Evolutionary conservation across 2,797 vertebrate genomes (phyloP), one percentile per base, ranked within the genome.

Genomic region (Muscicapa comitata): DNA sequence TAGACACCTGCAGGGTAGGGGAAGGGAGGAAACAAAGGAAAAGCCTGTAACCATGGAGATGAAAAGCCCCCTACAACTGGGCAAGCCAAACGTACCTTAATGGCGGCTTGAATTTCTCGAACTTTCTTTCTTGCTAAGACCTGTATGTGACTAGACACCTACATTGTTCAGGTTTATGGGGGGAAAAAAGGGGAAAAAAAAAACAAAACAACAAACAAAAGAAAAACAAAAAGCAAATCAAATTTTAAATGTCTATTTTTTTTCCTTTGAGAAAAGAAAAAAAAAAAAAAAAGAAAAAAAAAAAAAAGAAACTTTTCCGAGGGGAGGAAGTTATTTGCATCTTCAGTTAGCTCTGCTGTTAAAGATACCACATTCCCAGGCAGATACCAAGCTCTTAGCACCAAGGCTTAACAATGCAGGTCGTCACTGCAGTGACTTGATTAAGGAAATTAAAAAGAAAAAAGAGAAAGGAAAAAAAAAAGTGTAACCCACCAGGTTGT

Each of bases 71-170:
- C 99, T 98, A 98, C 98, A 99, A 99, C 98, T 98, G 99, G 99
- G 99, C 98, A 99, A 99, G 99, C 98, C 98, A 99, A 99, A 99
- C 99, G 98, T 99, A 99, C 99, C 99, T 99, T 99, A 99, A 99
- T 99, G 99, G 99, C 99, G 98, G 99, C 99, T 99, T 99, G 99
- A 98, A 99, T 99, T 99, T 99, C 99, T 98, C 99, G 99, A 99
- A 99, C 99, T 99, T 99, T 99, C 99, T 99, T 99, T 99, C 99
- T 99, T 99, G 99, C 99, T 99, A 99, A 99, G 99, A 99, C 99
- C 99, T 99, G 99, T 99, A 99, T 99, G 99, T 99, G 99, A 99
- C 99, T 99, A 99, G 99, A 99, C 99, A 99, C 99, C 99, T 99
- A 99, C 98, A 99, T 99, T 99, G 98, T 96, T 98, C 97, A 98